Conservation (phyloP, 2,113 vertebrate species). For the Phocoena sinus region DNA sequence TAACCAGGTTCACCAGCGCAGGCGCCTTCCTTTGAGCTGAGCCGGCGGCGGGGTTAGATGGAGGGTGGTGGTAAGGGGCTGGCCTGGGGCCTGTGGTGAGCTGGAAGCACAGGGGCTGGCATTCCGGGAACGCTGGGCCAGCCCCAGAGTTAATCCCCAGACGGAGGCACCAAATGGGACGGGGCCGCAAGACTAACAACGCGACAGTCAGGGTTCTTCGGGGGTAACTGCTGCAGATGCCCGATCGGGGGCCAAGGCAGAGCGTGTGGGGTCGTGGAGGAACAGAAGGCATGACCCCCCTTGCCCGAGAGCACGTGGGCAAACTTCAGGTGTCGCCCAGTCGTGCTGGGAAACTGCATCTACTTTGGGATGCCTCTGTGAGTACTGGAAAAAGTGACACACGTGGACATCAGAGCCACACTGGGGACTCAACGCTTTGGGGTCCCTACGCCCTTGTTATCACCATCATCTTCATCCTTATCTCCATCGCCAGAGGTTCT, state of each 20-base stretch:
- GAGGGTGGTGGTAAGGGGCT: rapidly evolving
- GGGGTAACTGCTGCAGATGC: background rate
- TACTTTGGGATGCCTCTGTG: rapidly evolving
- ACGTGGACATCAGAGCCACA: rapidly evolving
- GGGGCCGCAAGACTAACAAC: rapidly evolving
- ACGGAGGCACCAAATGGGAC: rapidly evolving
- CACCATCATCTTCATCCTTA: rapidly evolving
- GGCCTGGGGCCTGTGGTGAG: background rate
- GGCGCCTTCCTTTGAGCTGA: background rate
- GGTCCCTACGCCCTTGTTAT: rapidly evolving
- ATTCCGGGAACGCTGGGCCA: background rate
- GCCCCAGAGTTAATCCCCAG: rapidly evolving
- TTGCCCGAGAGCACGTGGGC: background rate
- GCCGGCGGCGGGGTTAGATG: background rate
- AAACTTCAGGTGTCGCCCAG: rapidly evolving
- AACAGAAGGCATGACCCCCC: rapidly evolving
- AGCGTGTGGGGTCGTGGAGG: rapidly evolving
- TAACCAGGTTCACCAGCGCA: background rate
- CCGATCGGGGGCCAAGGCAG: background rate
- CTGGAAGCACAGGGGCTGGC: background rate
- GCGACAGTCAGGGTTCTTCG: rapidly evolving
- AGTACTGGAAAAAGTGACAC: background rate
- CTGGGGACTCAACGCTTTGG: rapidly evolving
- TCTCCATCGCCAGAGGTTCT: background rate
- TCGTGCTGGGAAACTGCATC: rapidly evolving